Evolutionary conservation across 2,888 invertebrate genomes (phyloP).

Genomic region (Hypercompe scribonia): DNA sequence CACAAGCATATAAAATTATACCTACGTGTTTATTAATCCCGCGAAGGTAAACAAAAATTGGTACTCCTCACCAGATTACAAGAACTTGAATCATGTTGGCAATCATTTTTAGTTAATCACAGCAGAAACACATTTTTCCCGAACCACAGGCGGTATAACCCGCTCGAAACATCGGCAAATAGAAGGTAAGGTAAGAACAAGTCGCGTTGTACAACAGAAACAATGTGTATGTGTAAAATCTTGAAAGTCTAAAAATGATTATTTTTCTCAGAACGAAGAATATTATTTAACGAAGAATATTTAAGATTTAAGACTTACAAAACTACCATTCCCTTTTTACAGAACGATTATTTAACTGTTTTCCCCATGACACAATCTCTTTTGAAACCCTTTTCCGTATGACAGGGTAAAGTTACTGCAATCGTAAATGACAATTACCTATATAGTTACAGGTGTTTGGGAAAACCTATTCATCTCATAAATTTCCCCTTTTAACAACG

Average conservation of each 20-base stretch:
- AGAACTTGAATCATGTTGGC: background rate
- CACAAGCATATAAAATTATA: background rate
- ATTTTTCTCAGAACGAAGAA: no score
- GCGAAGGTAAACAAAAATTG: background rate
- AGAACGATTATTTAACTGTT: background rate
- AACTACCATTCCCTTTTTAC: background rate
- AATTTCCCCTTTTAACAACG: background rate
- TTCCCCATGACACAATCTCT: background rate
- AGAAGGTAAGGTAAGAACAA: no score
- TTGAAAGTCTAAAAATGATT: no score
- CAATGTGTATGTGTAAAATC: no score
- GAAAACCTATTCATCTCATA: background rate
- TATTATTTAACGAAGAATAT: no score
- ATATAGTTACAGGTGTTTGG: background rate
- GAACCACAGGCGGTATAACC: no score
- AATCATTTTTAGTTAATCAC: background rate
- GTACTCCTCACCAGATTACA: background rate
- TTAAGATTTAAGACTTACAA: no score
- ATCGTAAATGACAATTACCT: background rate
- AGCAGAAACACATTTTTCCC: background rate
- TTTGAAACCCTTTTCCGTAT: background rate
- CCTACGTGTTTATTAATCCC: background rate
- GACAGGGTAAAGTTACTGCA: background rate
- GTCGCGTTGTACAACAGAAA: no score
- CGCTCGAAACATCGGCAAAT: no score